Conservation (phyloP, 2,888 invertebrate genomes). For the Neoitamus cyanurus region DNA sequence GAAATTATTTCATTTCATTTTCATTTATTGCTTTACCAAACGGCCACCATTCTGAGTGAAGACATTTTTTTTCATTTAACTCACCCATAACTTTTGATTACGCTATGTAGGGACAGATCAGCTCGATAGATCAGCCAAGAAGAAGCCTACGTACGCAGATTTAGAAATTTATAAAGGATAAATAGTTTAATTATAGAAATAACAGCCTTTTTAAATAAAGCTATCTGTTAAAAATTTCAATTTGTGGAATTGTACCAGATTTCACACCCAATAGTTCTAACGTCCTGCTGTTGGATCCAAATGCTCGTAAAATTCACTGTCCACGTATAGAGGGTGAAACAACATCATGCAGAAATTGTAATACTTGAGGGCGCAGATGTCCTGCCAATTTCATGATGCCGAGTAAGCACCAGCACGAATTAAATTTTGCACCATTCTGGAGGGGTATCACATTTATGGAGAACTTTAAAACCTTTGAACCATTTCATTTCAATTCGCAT, state of each 20-base stretch:
- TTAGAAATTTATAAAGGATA: no score
- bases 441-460: not conserved
- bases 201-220: no score
- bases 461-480: not conserved
- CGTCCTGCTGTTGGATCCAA: not conserved
- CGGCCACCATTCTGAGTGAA: no score
- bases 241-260: not conserved
- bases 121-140: no score
- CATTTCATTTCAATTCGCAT: constrained; percentile 11
- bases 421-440: not conserved
- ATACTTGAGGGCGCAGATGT: not conserved
- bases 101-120: no score
- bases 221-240: not conserved
- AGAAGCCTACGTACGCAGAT: no score
- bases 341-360: not conserved
- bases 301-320: not conserved
- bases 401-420: not conserved
- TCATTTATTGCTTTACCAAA: no score
- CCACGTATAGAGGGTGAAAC: not conserved
- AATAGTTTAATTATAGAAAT: no score
- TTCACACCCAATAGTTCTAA: not conserved
- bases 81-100: no score
- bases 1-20: no score
- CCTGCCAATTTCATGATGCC: not conserved
- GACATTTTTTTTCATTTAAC: no score